Conservation (phyloP, 2,797 vertebrate species). For the Mastacembelus armatus region DNA sequence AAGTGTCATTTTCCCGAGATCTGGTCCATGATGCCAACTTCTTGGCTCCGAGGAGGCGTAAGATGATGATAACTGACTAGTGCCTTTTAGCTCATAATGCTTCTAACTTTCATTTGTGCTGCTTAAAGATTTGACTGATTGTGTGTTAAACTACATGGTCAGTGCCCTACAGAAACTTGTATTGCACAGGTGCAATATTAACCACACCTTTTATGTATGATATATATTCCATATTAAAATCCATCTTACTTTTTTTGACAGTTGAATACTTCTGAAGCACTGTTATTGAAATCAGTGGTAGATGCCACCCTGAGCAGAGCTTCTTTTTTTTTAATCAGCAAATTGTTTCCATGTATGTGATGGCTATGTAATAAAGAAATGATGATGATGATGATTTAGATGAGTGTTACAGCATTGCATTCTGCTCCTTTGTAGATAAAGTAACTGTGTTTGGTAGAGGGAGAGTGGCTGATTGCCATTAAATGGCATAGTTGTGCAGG, state of each 20-base stretch:
- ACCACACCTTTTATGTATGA: constrained; percentile 26
- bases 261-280: constrained; percentile 51
- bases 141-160: constrained; percentile 11
- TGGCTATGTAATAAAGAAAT: constrained; percentile 13
- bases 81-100: constrained; percentile 56
- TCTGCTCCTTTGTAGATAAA: constrained; percentile 16
- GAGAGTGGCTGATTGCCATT: constrained; percentile 35
- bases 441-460: constrained; percentile 11
- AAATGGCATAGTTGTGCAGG: constrained; percentile 18
- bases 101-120: constrained; percentile 53
- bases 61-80: constrained; percentile 22
- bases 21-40: constrained; percentile 67
- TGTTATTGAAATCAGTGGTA: constrained; percentile 35
- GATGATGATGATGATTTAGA: constrained; percentile 29
- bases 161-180: neutral
- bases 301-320: constrained; percentile 36
- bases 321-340: constrained; percentile 28
- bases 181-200: neutral
- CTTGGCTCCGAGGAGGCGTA: constrained; percentile 34
- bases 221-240: neutral
- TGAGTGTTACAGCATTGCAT: constrained; percentile 4
- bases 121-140: constrained; percentile 48
- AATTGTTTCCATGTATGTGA: neutral
- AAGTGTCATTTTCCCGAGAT: constrained; percentile 33
- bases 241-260: constrained; percentile 17